Conservation (phyloP, 2,888 invertebrate genomes). For the Slavum lentiscoides region DNA sequence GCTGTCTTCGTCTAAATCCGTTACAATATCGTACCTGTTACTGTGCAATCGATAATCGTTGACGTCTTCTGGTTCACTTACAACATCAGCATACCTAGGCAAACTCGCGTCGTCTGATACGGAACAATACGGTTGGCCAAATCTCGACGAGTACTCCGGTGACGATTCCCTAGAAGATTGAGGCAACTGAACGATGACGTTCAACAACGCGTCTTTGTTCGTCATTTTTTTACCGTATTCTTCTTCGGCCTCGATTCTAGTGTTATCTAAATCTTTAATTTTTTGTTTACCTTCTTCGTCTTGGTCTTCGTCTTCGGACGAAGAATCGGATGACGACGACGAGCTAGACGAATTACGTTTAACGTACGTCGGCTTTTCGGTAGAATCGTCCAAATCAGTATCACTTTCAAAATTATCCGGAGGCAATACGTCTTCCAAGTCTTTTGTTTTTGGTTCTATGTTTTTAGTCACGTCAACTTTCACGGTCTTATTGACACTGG, state of each 20-base stretch:
- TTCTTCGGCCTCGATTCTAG: conserved; percentile 55
- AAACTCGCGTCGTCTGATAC: conserved; percentile 62
- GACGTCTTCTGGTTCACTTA: conserved; percentile 74
- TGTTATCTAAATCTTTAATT: conserved; percentile 55
- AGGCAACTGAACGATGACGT: conserved; percentile 59
- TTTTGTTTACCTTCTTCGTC: conserved; percentile 37
- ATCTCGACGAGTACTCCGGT: conserved; percentile 68
- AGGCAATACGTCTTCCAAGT: conserved; percentile 57
- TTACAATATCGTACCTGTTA: conserved; percentile 55
- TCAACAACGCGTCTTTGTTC: conserved; percentile 56
- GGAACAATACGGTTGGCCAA: conserved; percentile 65
- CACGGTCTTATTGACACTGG: conserved; percentile 1
- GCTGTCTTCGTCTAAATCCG: conserved; percentile 57
- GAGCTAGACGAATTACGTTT: conserved; percentile 1
- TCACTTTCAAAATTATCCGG: conserved; percentile 64
- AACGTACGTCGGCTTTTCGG: not conserved
- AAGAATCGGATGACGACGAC: not conserved
- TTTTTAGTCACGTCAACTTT: conserved; percentile 28
- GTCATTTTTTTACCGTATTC: conserved; percentile 55
- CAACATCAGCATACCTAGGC: conserved; percentile 71
- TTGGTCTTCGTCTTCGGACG: not conserved
- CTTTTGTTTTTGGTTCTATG: conserved; percentile 45
- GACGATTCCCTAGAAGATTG: conserved; percentile 77
- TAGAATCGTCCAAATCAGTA: conserved; percentile 60
- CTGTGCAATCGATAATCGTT: conserved; percentile 49